Evolutionary conservation across 1,140 invertebrate genomes (phyloP).

Genomic region (Pseudomyrmex gracilis): DNA sequence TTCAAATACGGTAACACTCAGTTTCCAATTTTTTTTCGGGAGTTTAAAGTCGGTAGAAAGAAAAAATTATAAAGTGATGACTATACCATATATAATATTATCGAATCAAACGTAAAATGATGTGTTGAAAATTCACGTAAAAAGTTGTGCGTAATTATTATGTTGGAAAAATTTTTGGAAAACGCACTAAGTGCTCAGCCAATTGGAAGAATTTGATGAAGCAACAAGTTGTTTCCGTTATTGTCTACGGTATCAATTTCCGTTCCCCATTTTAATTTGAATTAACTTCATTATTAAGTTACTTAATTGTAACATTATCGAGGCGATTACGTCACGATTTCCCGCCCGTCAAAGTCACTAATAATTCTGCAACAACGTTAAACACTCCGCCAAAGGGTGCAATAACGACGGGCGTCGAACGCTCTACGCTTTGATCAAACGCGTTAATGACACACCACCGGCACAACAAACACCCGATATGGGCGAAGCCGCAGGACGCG

Average conservation of each 20-base stretch:
- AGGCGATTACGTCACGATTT: constrained; percentile 45
- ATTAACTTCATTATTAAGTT: constrained; percentile 51
- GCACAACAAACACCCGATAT: constrained; percentile 43
- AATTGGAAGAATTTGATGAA: constrained; percentile 53
- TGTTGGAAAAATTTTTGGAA: constrained; percentile 19
- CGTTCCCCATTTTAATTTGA: constrained; percentile 49
- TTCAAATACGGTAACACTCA: background rate
- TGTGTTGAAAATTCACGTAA: background rate
- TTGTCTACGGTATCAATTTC: constrained; percentile 33
- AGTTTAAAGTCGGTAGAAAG: too few species aligned
- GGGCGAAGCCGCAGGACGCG: constrained; percentile 22
- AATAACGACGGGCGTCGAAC: constrained; percentile 52
- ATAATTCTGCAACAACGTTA: constrained; percentile 55
- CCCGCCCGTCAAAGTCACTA: constrained; percentile 51
- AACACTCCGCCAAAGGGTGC: constrained; percentile 48
- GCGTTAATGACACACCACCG: constrained; percentile 56
- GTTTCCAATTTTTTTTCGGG: background rate
- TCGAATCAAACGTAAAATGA: too few species aligned
- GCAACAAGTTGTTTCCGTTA: constrained; percentile 65
- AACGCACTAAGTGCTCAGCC: background rate
- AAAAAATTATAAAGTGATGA: background rate
- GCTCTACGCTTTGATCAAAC: constrained; percentile 54
- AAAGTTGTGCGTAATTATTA: background rate
- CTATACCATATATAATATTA: too few species aligned
- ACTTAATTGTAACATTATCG: constrained; percentile 57